phyloP scores from a whole-genome alignment of 2,113 vertebrate species.

The Sterrhoptilus dennistouni region DNA sequence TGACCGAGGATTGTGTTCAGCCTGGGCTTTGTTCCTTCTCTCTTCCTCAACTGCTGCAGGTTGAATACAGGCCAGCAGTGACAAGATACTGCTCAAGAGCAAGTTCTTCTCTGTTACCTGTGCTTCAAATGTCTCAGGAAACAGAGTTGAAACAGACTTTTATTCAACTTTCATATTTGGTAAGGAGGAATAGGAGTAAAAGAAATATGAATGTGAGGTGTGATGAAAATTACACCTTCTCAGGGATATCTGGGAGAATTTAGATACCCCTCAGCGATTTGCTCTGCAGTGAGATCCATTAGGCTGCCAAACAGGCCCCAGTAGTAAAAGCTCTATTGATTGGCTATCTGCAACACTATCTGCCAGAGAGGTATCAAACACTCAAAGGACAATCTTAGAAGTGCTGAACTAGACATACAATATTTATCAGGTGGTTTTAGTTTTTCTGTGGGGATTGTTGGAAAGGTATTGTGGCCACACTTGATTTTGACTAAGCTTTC shows the following conservation, averaged over 20 bases:
- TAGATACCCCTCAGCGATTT: background rate
- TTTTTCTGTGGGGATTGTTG: background rate
- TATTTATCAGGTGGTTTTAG: background rate
- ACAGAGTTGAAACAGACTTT: background rate
- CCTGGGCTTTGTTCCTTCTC: background rate
- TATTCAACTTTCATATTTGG: background rate
- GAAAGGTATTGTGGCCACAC: background rate
- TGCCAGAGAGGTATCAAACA: background rate
- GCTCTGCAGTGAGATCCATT: background rate
- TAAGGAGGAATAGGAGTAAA: background rate
- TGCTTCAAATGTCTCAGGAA: background rate
- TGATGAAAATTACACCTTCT: background rate
- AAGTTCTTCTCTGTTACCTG: background rate
- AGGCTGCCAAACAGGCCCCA: background rate
- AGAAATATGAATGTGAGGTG: background rate
- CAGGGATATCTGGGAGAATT: background rate
- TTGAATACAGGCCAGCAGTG: background rate
- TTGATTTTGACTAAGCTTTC: background rate
- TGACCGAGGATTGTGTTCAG: background rate
- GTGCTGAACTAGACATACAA: background rate
- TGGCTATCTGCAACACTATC: background rate
- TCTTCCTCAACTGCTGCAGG: background rate
- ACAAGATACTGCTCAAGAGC: background rate
- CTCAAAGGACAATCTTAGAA: background rate
- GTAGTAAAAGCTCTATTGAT: background rate